A percentile compares a stretch with the other conserved stretches of the same genome.
These are phyloP conservation scores for Anticlea derivata DNA, from an alignment of 2,888 invertebrate genomes.

Conservation along the genomic window DNA sequence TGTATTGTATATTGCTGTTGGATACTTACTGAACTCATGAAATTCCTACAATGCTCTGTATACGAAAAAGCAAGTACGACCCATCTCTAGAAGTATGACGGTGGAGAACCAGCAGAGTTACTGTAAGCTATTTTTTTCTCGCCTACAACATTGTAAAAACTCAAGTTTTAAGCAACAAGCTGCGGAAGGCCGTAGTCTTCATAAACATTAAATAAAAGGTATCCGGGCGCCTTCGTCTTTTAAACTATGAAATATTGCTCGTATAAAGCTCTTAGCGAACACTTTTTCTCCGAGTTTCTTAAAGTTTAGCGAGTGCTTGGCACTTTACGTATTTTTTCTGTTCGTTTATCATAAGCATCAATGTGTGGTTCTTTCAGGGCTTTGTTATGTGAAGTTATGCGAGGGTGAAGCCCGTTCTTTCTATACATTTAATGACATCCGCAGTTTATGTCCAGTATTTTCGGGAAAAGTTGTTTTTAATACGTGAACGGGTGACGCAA, in stretches of 20 bases:
- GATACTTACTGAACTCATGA: not conserved
- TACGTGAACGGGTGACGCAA: constrained; percentile 5
- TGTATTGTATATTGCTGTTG: not conserved
- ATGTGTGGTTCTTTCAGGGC: constrained; percentile 37
- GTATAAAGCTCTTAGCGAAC: constrained; percentile 56
- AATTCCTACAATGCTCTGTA: too few relatives aligned
- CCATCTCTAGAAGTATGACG: too few relatives aligned
- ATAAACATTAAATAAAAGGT: constrained; percentile 54
- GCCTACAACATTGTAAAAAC: constrained; percentile 35
- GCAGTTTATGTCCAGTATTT: constrained; percentile 26
- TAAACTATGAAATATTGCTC: constrained; percentile 60
- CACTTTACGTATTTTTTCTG: constrained; percentile 48
- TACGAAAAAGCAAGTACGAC: too few relatives aligned
- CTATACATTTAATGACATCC: constrained; percentile 28
- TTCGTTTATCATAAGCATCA: constrained; percentile 39
- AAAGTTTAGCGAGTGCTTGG: constrained; percentile 49
- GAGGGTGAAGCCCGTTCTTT: constrained; percentile 23
- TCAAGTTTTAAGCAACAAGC: constrained; percentile 40
- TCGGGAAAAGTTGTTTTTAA: constrained; percentile 11
- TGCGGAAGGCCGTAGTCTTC: constrained; percentile 44
- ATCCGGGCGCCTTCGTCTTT: constrained; percentile 52
- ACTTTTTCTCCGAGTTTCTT: constrained; percentile 48
- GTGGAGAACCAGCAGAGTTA: constrained; percentile 11
- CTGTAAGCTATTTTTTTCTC: constrained; percentile 28
- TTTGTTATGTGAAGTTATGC: constrained; percentile 33